Percentiles rank a stretch among this genome's conserved stretches.
phyloP scores from a whole-genome alignment of 1,140 invertebrate species.

The Danaus melanippus region DNA sequence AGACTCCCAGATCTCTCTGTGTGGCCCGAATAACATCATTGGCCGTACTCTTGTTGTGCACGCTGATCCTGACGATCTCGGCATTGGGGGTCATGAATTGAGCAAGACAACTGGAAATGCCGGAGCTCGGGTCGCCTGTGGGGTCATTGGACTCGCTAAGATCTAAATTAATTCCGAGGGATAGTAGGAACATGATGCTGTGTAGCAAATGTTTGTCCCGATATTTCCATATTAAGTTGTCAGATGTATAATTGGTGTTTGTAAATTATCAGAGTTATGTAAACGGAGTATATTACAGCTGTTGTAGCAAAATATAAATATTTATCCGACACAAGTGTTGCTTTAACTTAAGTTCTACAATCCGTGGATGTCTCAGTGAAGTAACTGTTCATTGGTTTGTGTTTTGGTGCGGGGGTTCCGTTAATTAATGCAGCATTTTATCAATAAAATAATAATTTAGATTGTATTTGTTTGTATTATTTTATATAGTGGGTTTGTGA shows the following conservation, averaged over 20 bases:
- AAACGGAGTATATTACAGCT: too few relatives aligned
- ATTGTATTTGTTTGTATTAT: conserved; percentile 1
- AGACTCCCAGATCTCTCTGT: conserved; percentile 53
- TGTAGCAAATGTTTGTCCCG: not conserved
- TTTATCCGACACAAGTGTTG: too few relatives aligned
- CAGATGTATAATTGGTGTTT: too few relatives aligned
- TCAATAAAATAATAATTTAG: conserved; percentile 7
- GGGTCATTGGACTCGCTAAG: conserved; percentile 93
- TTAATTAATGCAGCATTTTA: conserved; percentile 17
- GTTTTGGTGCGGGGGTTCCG: conserved; percentile 33
- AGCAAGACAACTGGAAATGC: conserved; percentile 98
- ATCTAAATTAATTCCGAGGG: conserved; percentile 5
- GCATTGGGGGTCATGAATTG: conserved; percentile 92
- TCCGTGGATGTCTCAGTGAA: conserved; percentile 28
- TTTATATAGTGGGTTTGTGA: not conserved
- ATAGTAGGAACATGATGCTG: not conserved
- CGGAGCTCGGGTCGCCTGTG: conserved; percentile 94
- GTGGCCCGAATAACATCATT: conserved; percentile 85
- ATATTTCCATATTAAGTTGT: not conserved
- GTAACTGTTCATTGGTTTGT: conserved; percentile 14
- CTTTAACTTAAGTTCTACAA: conserved; percentile 17
- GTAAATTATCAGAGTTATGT: too few relatives aligned
- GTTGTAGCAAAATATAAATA: too few relatives aligned
- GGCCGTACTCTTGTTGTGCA: conserved; percentile 94
- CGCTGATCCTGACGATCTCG: conserved; percentile 95